Conservation (phyloP, 2,888 invertebrate genomes). For the Xylophagus ater region DNA sequence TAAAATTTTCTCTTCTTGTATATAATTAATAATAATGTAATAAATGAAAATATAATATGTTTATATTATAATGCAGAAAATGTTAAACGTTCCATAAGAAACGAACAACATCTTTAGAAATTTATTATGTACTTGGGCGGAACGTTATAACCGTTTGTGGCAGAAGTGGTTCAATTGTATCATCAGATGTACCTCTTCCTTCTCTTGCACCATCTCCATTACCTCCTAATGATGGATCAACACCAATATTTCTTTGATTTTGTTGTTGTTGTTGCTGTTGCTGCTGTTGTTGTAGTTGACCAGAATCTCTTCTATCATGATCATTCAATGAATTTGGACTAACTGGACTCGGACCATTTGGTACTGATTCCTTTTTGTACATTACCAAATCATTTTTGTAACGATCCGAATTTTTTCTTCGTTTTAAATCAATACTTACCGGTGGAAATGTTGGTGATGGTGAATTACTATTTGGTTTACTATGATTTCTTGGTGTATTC, state of each 20-base stretch:
- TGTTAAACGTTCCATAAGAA: too few relatives aligned
- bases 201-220: not conserved
- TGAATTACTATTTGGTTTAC: conserved; percentile 18
- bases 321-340: conserved; percentile 13
- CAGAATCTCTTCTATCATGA: not conserved
- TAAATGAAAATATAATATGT: too few relatives aligned
- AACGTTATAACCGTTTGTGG: too few relatives aligned
- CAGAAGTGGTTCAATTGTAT: too few relatives aligned
- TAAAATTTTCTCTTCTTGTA: too few relatives aligned
- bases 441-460: conserved; percentile 18
- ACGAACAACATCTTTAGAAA: too few relatives aligned
- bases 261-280: not conserved
- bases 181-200: not conserved
- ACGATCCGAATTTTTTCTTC: conserved; percentile 10
- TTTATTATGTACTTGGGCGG: too few relatives aligned
- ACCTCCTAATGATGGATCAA: conserved; percentile 4
- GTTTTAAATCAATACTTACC: conserved; percentile 14
- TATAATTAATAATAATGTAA: too few relatives aligned
- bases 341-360: conserved; percentile 16
- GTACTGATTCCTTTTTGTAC: conserved; percentile 14
- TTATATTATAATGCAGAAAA: too few relatives aligned
- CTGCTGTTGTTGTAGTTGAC: not conserved
- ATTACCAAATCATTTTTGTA: conserved; percentile 10
- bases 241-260: not conserved
- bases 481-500: conserved; percentile 18